Base-by-base conservation (phyloP, 2,113 vertebrate species). In the Pseudopodoces humilis region DNA sequence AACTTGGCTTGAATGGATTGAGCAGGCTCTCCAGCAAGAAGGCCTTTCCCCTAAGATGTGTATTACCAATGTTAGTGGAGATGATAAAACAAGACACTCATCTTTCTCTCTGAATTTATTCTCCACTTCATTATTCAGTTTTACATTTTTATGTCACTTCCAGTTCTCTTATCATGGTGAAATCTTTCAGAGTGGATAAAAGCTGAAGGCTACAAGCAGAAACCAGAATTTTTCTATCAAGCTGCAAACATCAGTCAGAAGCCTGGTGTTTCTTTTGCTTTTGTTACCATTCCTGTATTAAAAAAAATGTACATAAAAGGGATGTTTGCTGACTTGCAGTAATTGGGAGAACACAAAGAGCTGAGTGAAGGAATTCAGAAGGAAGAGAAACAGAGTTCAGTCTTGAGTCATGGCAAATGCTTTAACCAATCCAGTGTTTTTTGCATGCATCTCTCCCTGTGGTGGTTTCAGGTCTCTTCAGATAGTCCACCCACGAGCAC, bases 251-350 rank as follows among this genome's bases (percentile, higher is more conserved):
- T 43, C 75, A 95, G 52, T 91, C 88, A 86, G 68, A 93, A 90
- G 47, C 83, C 64, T 56, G 52, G 41, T 83, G 76, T 88, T 95
- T 95, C 30, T 81, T 96, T 95, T 93, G 71, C 85, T 83, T 86
- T 92, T 95, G 82, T 80, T 91, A 35, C 85, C 87, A 76, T 93
- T 94, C 79, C 86, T 74, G 33, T 76, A 74, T 60, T 59, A 65
- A 89, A 91, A 78, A 89, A 91, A 93, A 72, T 56, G 58, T 86
- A 87, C 79, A 67, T 90, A 85, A 93, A 93, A 93, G 90, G 83
- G 93, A 88, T 88, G 85, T 88, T 78, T 90, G 76, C 87, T 91
- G 91, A 68, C 49, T 72, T 52, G 24, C 44, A 95, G 82, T 47
- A 81, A 31, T 4, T 35, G 37, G 52, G 83, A 49, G 52, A 88